A percentile compares a stretch with the other conserved stretches of the same genome.
Conservation (phyloP, 2,113 vertebrate genomes). For the Oryzias celebensis region DNA sequence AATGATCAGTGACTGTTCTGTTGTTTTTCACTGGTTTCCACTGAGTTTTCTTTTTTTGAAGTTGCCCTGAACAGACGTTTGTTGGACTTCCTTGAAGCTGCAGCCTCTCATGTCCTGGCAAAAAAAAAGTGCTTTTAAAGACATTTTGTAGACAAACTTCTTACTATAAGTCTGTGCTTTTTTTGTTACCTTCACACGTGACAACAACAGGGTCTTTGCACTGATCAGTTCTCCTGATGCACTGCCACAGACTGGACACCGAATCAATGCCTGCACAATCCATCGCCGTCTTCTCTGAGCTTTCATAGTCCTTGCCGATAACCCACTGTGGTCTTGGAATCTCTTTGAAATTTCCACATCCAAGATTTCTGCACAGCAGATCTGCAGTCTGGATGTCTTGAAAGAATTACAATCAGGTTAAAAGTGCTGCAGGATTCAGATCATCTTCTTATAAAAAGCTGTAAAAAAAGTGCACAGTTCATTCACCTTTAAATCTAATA, state of each 20-base stretch:
- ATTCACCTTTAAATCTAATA: no score
- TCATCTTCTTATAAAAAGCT: no score
- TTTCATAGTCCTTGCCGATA: accelerated
- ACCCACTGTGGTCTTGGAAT: accelerated
- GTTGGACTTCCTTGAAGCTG: constrained; percentile 1
- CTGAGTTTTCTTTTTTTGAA: background rate
- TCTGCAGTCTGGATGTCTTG: accelerated
- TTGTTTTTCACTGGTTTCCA: accelerated
- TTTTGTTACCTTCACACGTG: constrained; percentile 52
- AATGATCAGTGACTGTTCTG: accelerated
- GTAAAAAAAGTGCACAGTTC: no score
- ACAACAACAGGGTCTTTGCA: background rate
- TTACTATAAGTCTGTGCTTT: no score
- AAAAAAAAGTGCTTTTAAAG: background rate
- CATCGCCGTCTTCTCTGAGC: accelerated
- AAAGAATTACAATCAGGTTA: background rate
- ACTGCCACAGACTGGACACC: constrained; percentile 49
- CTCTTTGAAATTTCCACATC: background rate
- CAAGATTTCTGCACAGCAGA: constrained; percentile 29
- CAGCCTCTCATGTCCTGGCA: constrained; percentile 32
- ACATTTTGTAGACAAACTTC: no score
- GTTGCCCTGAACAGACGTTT: constrained; percentile 49
- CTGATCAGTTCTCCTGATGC: accelerated
- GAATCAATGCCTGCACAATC: background rate
- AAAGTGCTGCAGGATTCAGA: background rate